Evolutionary conservation across 2,888 invertebrate genomes (phyloP).

Genomic region (Stenotaenia linearis): DNA sequence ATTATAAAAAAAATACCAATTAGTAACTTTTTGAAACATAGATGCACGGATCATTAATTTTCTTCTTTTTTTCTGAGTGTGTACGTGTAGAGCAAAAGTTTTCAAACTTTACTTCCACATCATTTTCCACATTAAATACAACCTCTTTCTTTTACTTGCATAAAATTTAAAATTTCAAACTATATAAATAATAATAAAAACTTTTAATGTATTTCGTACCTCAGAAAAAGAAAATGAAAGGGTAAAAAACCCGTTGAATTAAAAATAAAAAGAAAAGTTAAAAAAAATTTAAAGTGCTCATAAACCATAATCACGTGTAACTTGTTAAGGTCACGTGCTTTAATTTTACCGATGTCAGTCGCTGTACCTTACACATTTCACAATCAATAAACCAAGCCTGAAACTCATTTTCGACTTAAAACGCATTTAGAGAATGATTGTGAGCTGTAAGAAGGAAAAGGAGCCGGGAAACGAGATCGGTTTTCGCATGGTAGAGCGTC

Average conservation of each 20-base stretch:
- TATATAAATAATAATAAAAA: conserved; percentile 13
- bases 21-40: conserved; percentile 22
- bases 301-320: conserved; percentile 6
- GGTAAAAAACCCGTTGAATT: background rate
- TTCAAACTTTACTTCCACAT: conserved; percentile 10
- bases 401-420: conserved; percentile 4
- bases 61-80: background rate
- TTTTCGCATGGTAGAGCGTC: background rate
- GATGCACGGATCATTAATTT: conserved; percentile 16
- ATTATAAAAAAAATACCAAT: background rate
- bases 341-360: background rate
- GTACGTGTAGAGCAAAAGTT: background rate
- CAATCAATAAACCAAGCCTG: conserved; percentile 17
- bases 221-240: background rate
- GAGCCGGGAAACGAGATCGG: background rate
- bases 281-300: background rate
- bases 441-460: background rate
- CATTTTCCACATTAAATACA: conserved; percentile 5
- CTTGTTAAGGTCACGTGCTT: background rate
- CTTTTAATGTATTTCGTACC: conserved; percentile 5
- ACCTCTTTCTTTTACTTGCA: background rate
- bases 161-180: conserved; percentile 13
- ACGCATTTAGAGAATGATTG: background rate
- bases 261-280: background rate
- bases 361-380: background rate